Evolutionary conservation across 2,888 invertebrate genomes (phyloP).

Genomic region (Balanococcus diminutus): DNA sequence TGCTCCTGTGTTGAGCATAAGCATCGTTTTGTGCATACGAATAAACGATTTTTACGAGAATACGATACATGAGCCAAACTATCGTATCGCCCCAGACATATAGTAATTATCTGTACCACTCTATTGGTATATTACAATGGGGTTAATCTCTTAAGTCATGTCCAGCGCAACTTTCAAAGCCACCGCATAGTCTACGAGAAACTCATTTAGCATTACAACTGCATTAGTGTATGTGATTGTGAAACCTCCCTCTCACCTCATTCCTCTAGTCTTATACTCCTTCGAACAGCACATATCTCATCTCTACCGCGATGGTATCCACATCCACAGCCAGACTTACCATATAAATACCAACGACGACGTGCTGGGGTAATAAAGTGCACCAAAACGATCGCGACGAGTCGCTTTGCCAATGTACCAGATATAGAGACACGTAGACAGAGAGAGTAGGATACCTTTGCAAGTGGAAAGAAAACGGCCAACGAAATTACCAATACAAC

Average conservation of each 20-base stretch:
- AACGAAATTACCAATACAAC: slow-evolving; percentile 21
- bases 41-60: not conserved
- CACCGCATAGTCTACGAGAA: not conserved
- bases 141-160: slow-evolving; percentile 40
- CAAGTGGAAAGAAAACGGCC: not conserved
- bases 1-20: not conserved
- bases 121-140: not conserved
- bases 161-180: slow-evolving; percentile 13
- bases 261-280: not conserved
- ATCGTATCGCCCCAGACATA: slow-evolving; percentile 6
- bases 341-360: not conserved
- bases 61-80: not conserved
- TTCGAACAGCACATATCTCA: no score
- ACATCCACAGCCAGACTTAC: no score
- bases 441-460: not conserved
- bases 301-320: no score
- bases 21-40: no score
- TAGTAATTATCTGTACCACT: slow-evolving; percentile 3
- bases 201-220: slow-evolving; percentile 39
- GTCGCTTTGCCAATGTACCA: no score
- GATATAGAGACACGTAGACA: not conserved
- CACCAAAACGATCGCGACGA: not conserved
- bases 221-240: not conserved
- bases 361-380: not conserved
- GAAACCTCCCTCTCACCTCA: not conserved